phyloP scores from a whole-genome alignment of 2,797 vertebrate genomes.

The Urophycis tenuis region DNA sequence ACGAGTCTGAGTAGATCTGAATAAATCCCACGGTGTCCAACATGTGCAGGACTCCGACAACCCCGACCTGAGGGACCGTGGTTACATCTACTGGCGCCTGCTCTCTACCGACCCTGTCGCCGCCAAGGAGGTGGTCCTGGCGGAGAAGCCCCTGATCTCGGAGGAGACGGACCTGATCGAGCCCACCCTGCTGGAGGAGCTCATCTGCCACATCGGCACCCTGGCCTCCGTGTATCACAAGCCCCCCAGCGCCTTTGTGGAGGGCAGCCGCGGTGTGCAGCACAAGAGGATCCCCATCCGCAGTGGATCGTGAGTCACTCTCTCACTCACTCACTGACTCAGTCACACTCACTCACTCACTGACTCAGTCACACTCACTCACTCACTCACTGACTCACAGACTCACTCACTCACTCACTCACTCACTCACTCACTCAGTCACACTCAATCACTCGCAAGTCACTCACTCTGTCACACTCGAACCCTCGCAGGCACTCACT shows the following conservation, averaged over 20 bases:
- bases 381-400: too few relatives aligned
- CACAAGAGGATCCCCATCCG: constrained; percentile 86
- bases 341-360: neutral
- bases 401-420: too few relatives aligned
- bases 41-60: constrained; percentile 88
- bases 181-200: constrained; percentile 89
- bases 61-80: constrained; percentile 90
- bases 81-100: constrained; percentile 98
- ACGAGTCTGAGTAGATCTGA: too few relatives aligned
- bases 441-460: too few relatives aligned
- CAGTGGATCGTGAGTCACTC: constrained; percentile 84
- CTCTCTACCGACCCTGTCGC: constrained; percentile 96
- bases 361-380: too few relatives aligned
- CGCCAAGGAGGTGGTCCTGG: constrained; percentile 94
- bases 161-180: constrained; percentile 96
- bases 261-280: constrained; percentile 90
- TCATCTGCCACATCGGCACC: constrained; percentile 95
- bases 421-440: too few relatives aligned
- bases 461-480: too few relatives aligned
- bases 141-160: constrained; percentile 94
- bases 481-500: too few relatives aligned
- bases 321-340: neutral
- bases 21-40: constrained; percentile 8
- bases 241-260: constrained; percentile 94
- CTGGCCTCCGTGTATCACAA: constrained; percentile 96